phyloP scores from a whole-genome alignment of 64 coral and sea anemone species.

The Porites australiensis region DNA sequence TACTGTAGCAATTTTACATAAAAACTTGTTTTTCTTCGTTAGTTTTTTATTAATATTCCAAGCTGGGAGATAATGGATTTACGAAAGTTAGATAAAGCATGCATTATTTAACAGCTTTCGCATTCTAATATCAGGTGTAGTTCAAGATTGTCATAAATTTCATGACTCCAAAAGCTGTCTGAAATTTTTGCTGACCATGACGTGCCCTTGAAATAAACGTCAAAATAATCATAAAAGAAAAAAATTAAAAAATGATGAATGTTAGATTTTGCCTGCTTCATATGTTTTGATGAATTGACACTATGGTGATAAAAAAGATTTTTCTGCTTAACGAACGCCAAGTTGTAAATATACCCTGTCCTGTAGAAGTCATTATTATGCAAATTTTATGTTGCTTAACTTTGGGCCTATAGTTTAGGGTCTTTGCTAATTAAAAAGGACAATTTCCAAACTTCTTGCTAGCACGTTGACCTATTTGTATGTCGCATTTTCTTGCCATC shows the following conservation, averaged over 20 bases:
- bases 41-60: background rate
- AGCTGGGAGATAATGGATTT: background rate
- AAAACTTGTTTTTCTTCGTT: background rate
- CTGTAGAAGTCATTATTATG: background rate
- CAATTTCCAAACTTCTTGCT: background rate
- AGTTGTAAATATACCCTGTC: background rate
- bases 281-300: conserved; percentile 6
- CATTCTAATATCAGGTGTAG: background rate
- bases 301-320: background rate
- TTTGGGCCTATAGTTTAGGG: background rate
- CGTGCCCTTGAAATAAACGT: too few species aligned
- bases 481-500: conserved; percentile 12
- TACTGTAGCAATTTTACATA: background rate
- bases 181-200: too few species aligned
- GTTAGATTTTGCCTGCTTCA: background rate
- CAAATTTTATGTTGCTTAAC: background rate
- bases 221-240: background rate
- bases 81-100: background rate
- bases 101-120: background rate
- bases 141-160: background rate
- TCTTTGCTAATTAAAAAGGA: conserved; percentile 42
- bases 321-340: conserved; percentile 6
- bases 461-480: conserved; percentile 12
- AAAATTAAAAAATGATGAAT: background rate
- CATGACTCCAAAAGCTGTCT: too few species aligned